These are phyloP conservation scores for Metacarcinus magister DNA, from an alignment of 2,888 invertebrate species.

Conservation along the genomic window DNA sequence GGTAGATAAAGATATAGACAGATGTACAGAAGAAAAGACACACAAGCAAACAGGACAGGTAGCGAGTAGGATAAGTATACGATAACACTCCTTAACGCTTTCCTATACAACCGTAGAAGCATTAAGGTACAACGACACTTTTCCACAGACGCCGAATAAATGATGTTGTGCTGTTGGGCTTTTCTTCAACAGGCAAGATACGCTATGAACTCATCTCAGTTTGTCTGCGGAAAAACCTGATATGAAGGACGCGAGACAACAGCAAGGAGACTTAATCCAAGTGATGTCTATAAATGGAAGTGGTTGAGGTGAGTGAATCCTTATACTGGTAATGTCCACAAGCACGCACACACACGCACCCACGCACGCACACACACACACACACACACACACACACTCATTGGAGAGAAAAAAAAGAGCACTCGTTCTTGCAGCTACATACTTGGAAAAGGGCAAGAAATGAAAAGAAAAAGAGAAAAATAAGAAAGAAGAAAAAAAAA, in stretches of 20 bases:
- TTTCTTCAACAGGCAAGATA: not conserved
- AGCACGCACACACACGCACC: not conserved
- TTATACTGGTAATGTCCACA: not conserved
- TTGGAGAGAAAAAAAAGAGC: not conserved
- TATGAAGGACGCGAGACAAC: not conserved
- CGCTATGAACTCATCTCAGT: not conserved
- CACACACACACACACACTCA: not conserved
- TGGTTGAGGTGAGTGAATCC: not conserved
- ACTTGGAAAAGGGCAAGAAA: too few relatives aligned
- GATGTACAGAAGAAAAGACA: not conserved
- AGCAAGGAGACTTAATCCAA: not conserved
- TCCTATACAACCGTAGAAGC: too few relatives aligned
- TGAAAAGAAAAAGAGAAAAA: not conserved
- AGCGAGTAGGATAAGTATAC: not conserved
- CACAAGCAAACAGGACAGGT: not conserved
- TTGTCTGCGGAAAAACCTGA: not conserved
- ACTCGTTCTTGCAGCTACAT: too few relatives aligned
- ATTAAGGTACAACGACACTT: too few relatives aligned
- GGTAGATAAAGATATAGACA: not conserved
- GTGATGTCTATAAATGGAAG: not conserved
- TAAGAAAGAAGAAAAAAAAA: not conserved
- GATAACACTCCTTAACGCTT: too few relatives aligned
- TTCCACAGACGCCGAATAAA: too few relatives aligned
- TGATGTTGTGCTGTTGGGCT: too few relatives aligned
- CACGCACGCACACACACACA: not conserved